Conservation (phyloP, 2,113 vertebrate genomes). For the Monopterus albus region DNA sequence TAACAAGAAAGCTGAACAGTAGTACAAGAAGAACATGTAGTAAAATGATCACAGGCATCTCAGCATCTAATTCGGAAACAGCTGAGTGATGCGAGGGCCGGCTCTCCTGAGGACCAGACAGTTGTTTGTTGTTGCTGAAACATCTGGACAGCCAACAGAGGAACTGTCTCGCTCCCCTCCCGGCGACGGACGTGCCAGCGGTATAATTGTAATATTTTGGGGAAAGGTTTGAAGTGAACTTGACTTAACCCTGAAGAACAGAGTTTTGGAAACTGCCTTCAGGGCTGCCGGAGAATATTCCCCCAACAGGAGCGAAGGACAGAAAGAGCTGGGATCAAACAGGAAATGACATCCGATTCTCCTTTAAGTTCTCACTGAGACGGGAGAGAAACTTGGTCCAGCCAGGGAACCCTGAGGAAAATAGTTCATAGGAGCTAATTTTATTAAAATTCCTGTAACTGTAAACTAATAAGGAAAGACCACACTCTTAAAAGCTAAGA, state of each 20-base stretch:
- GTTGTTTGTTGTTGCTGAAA: constrained; percentile 76
- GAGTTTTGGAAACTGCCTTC: constrained; percentile 64
- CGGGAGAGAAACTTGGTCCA: neutral
- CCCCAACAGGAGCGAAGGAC: constrained; percentile 15
- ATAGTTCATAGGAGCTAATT: neutral
- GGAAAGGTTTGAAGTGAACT: constrained; percentile 72
- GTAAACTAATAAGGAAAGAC: too few species aligned
- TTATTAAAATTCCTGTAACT: neutral
- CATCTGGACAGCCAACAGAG: constrained; percentile 75
- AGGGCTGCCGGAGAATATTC: constrained; percentile 44
- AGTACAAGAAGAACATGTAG: too few species aligned
- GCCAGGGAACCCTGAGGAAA: constrained; percentile 28
- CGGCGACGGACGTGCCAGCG: constrained; percentile 18
- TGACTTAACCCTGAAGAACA: constrained; percentile 71
- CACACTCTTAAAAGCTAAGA: too few species aligned
- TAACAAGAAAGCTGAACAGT: too few species aligned
- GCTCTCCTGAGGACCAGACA: constrained; percentile 57
- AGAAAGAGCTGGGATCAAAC: constrained; percentile 7
- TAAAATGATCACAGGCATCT: constrained; percentile 9
- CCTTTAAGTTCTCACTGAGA: constrained; percentile 23
- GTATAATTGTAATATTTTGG: constrained; percentile 67
- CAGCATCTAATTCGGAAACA: constrained; percentile 25
- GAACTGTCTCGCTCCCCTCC: constrained; percentile 42
- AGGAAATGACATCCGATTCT: constrained; percentile 65
- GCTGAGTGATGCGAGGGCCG: constrained; percentile 39